A percentile compares a stretch with the other conserved stretches of the same genome.
phyloP scores from a whole-genome alignment of 2,113 vertebrate species.

The Columba livia region DNA sequence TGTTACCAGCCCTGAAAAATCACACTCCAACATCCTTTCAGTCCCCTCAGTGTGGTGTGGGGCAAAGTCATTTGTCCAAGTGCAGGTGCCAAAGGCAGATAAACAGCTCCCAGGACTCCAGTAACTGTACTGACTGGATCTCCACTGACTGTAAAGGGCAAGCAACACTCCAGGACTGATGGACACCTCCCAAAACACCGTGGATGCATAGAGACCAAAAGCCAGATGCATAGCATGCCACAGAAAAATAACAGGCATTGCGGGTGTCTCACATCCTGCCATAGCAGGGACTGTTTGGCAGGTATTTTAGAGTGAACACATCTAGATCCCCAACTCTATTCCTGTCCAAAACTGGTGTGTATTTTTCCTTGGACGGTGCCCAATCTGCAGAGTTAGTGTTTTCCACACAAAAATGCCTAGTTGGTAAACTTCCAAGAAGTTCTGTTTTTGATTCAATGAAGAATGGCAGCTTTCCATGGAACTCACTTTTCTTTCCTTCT shows the following conservation, averaged over 20 bases:
- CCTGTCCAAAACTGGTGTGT: conserved; percentile 14
- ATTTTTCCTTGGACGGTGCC: conserved; percentile 44
- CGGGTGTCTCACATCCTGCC: not conserved
- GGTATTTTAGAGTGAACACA: not conserved
- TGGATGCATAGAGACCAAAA: not conserved
- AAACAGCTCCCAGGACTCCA: not conserved
- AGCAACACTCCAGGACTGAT: not conserved
- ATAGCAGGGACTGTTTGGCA: not conserved
- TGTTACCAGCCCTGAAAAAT: not conserved
- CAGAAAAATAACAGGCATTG: not conserved
- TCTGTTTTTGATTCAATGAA: conserved; percentile 41
- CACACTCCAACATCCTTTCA: not conserved
- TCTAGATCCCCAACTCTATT: not conserved
- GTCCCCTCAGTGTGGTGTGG: not conserved
- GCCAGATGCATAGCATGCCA: not conserved
- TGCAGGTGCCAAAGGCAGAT: not conserved
- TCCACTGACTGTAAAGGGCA: not conserved
- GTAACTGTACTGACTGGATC: not conserved
- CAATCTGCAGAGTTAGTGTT: conserved; percentile 32
- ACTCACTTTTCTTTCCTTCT: not conserved
- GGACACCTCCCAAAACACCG: not conserved
- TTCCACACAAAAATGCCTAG: conserved; percentile 50
- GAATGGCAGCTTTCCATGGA: conserved; percentile 26
- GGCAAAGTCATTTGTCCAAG: not conserved
- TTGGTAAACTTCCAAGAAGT: conserved; percentile 41